phyloP scores from a whole-genome alignment of 1,140 invertebrate genomes.

The Cotesia vestalis region DNA sequence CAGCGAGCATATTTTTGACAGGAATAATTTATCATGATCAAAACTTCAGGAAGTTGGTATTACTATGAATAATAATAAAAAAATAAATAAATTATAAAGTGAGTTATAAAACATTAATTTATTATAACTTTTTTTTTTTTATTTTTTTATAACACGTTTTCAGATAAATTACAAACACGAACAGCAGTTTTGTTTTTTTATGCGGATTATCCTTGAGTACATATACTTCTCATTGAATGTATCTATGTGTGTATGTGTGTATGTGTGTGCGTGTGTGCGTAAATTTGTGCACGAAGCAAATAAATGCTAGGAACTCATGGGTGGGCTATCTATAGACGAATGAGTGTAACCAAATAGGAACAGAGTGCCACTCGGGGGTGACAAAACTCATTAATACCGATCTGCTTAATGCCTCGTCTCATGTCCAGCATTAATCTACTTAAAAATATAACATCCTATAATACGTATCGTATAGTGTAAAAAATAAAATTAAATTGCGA shows the following conservation, averaged over 20 bases:
- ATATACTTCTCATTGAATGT: constrained; percentile 35
- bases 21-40: constrained; percentile 7
- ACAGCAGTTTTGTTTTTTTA: constrained; percentile 32
- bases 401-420: constrained; percentile 65
- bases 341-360: constrained; percentile 62
- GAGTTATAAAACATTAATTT: too few relatives aligned
- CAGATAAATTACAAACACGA: constrained; percentile 33
- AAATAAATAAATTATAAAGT: too few relatives aligned
- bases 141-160: neutral
- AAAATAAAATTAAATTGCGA: neutral
- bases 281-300: neutral
- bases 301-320: constrained; percentile 51
- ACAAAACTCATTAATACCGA: constrained; percentile 67
- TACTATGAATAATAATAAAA: too few relatives aligned
- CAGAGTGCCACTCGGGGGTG: constrained; percentile 63
- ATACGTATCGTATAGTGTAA: constrained; percentile 15
- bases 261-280: neutral
- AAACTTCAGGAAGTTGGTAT: too few relatives aligned
- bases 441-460: constrained; percentile 56
- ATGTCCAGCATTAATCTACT: constrained; percentile 65
- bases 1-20: neutral
- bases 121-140: neutral
- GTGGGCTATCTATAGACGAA: constrained; percentile 64
- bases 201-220: constrained; percentile 30
- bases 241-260: neutral